phyloP scores from a whole-genome alignment of 2,888 invertebrate species.

The Artemia sinica region DNA sequence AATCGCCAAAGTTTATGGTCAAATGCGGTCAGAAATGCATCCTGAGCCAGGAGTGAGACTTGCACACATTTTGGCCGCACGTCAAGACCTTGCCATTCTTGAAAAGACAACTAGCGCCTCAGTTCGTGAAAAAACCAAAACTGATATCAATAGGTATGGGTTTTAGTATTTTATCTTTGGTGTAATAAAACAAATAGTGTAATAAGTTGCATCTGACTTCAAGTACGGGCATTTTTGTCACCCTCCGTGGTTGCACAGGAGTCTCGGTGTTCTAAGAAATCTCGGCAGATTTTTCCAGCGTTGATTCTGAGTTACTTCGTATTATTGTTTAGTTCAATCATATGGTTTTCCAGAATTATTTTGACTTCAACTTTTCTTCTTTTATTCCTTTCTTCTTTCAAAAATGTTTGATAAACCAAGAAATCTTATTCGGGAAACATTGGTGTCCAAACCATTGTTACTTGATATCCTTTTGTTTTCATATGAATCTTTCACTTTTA shows the following conservation, averaged over 20 bases:
- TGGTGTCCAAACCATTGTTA: too few species aligned
- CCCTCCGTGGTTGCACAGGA: background rate
- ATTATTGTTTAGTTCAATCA: too few species aligned
- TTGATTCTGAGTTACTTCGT: too few species aligned
- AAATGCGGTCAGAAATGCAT: conserved; percentile 36
- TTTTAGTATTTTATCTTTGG: conserved; percentile 49
- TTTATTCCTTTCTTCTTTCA: too few species aligned
- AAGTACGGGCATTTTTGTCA: conserved; percentile 9
- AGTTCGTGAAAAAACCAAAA: conserved; percentile 66
- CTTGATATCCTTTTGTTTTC: too few species aligned
- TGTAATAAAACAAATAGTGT: conserved; percentile 11
- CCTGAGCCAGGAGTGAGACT: conserved; percentile 48
- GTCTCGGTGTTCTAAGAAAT: too few species aligned
- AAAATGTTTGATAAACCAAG: too few species aligned
- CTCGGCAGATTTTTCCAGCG: too few species aligned
- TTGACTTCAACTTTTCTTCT: too few species aligned
- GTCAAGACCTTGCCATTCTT: conserved; percentile 62
- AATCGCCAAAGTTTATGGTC: conserved; percentile 43
- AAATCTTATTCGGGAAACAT: too few species aligned
- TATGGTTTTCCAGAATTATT: too few species aligned
- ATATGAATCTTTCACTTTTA: too few species aligned
- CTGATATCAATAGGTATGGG: conserved; percentile 66
- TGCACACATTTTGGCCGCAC: conserved; percentile 63
- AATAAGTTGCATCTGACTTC: conserved; percentile 15
- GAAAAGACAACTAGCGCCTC: conserved; percentile 79